Base-by-base conservation (phyloP, 2,797 vertebrate genomes). In the Rhinella marina region DNA sequence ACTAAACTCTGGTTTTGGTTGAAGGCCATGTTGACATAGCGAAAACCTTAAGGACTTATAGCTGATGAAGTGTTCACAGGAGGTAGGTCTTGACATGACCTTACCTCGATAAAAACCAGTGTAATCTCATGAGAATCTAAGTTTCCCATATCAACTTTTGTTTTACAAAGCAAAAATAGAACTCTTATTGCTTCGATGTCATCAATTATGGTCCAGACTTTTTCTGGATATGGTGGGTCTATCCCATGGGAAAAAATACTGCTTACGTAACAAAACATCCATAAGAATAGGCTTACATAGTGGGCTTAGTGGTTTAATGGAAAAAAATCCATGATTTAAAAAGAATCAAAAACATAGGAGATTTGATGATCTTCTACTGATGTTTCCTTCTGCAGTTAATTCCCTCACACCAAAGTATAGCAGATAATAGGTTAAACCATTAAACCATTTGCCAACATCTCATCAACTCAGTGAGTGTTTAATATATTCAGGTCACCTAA, bases 401-500 rank as follows among this genome's bases (percentile, higher is more conserved):
- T 64, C 41, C 1, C 50, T 54, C 6, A 1, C 14, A 4, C 14
- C 41, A 14, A 25, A 54, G 50, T 25, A 8, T 54, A 75, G 86
- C 59, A 66, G 70, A 29, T 64, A 68, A 54, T 56, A 64, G 81
- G 80, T 87, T 83, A 87, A 82, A 76, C 81, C 86, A 64, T 87
- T 83, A 87, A 76, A 76, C 73, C 86, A 64, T 83, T 87, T 82
- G 80, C 72, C 48, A 87, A 82, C 72, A 87, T 75, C 72, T 87
- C 86, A 87, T 83, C 81, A 83, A 21, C 80, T 83, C 86, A 83
- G 32, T 66, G 86, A 68, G 57, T 12, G 81, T 17, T 52, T 66
- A 87, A 87, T 87, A 83, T 87, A 82, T 87, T 83, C 86, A 56
- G 57, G 64, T 77, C 81, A 82, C 57, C 64, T 87, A 81, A 83